A percentile compares a stretch with the other conserved stretches of the same genome.
phyloP scores from a whole-genome alignment of 2,113 vertebrate genomes.

The Phaethornis superciliosus region DNA sequence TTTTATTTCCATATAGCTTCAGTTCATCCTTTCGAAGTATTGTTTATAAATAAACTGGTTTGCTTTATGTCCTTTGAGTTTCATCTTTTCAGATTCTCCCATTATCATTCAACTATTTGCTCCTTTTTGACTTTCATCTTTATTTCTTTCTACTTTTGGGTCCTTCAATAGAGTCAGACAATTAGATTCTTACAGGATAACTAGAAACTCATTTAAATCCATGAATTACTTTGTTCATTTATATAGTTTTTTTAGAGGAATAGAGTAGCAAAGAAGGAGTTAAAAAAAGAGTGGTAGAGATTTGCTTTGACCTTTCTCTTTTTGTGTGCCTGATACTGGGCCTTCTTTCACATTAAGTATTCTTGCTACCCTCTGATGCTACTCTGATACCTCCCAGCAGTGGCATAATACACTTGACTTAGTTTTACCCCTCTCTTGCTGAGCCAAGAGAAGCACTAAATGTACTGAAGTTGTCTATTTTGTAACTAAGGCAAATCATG shows the following conservation, averaged over 20 bases:
- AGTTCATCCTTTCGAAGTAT: not conserved
- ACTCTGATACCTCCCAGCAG: not conserved
- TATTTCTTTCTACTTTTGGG: not conserved
- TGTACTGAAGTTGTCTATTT: conserved; percentile 3
- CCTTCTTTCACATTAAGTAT: not conserved
- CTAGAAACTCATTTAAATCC: not conserved
- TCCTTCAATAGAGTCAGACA: not conserved
- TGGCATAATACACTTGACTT: not conserved
- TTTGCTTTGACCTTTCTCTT: not conserved
- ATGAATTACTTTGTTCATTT: not conserved
- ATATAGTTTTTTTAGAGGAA: not conserved
- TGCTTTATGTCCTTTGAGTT: not conserved
- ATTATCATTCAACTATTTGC: not conserved
- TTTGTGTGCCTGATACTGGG: not conserved
- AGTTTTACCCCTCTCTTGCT: not conserved
- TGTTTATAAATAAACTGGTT: not conserved
- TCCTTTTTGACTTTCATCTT: not conserved
- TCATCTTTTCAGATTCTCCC: not conserved
- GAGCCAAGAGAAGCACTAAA: not conserved
- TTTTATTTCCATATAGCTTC: not conserved
- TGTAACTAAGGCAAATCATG: conserved; percentile 3
- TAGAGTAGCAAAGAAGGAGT: not conserved
- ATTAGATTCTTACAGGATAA: not conserved
- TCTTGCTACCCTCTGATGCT: not conserved
- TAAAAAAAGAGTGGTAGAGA: not conserved